Percentiles rank a stretch among this genome's conserved stretches.
phyloP scores from a whole-genome alignment of 2,888 invertebrate genomes.

The Dasysyrphus albostriatus region DNA sequence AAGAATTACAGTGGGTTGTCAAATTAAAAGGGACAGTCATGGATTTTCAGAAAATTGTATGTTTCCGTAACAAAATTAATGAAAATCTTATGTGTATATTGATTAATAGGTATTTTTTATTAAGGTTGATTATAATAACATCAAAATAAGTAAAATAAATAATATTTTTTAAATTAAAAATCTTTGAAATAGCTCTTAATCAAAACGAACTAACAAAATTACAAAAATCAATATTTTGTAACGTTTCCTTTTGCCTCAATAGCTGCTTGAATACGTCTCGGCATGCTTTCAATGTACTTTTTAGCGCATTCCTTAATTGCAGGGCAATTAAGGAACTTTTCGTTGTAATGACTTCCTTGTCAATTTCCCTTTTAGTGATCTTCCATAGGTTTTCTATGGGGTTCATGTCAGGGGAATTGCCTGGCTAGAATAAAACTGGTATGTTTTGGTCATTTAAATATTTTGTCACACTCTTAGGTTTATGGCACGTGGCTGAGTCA shows the following conservation, averaged over 20 bases:
- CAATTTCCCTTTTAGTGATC: neutral
- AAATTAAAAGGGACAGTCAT: slow-evolving; percentile 1
- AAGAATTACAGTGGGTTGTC: slow-evolving; percentile 11
- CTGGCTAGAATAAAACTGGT: neutral
- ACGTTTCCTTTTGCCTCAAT: slow-evolving; percentile 17
- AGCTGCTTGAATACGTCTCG: slow-evolving; percentile 34
- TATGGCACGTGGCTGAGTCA: neutral
- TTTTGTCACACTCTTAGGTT: neutral
- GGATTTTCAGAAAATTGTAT: neutral
- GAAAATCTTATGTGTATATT: neutral
- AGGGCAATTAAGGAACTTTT: too few relatives aligned
- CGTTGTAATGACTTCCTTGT: slow-evolving; percentile 18
- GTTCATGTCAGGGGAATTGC: neutral
- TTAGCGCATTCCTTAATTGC: too few relatives aligned
- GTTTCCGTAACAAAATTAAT: neutral
- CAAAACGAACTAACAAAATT: neutral
- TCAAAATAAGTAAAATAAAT: too few relatives aligned
- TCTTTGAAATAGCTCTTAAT: slow-evolving; percentile 3
- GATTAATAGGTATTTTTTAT: too few relatives aligned
- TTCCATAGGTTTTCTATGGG: too few relatives aligned
- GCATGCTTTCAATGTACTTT: too few relatives aligned
- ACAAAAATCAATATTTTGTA: slow-evolving; percentile 10
- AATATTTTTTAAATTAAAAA: neutral
- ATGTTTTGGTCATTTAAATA: neutral
- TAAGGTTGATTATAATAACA: too few relatives aligned